These are phyloP conservation scores for Sylvietta virens DNA, from an alignment of 2,113 vertebrate genomes.

Conservation along the genomic window DNA sequence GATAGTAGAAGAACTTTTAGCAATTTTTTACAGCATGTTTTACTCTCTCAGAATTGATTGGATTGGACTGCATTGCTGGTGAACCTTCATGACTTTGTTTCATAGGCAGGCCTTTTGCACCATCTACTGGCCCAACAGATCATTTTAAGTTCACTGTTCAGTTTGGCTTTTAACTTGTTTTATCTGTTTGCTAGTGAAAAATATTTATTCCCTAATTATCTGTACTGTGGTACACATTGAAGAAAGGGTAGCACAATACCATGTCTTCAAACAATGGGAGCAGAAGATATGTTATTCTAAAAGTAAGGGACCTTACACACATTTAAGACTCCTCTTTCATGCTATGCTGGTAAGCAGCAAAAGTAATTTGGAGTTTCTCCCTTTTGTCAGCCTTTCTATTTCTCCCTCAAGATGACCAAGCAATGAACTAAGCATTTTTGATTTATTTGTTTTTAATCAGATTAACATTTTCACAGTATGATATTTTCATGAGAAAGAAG, in stretches of 20 bases:
- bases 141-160: not conserved
- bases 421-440: not conserved
- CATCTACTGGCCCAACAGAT: conserved; percentile 58
- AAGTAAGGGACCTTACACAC: not conserved
- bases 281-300: not conserved
- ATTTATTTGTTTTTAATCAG: not conserved
- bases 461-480: not conserved
- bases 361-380: not conserved
- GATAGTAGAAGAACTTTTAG: not conserved
- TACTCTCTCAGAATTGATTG: not conserved
- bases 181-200: not conserved
- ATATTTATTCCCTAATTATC: not conserved
- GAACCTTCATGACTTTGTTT: not conserved
- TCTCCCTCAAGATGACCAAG: not conserved
- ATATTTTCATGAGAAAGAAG: not conserved
- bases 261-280: not conserved
- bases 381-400: not conserved
- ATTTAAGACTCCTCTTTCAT: not conserved
- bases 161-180: not conserved
- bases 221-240: not conserved
- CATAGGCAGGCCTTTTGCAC: not conserved
- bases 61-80: not conserved
- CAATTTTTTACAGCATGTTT: not conserved
- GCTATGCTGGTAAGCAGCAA: not conserved
- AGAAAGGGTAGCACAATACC: not conserved